A percentile compares a stretch with the other conserved stretches of the same genome.
Evolutionary conservation across 2,797 vertebrate species (phyloP).

Genomic region (Eupleurogrammus muticus): DNA sequence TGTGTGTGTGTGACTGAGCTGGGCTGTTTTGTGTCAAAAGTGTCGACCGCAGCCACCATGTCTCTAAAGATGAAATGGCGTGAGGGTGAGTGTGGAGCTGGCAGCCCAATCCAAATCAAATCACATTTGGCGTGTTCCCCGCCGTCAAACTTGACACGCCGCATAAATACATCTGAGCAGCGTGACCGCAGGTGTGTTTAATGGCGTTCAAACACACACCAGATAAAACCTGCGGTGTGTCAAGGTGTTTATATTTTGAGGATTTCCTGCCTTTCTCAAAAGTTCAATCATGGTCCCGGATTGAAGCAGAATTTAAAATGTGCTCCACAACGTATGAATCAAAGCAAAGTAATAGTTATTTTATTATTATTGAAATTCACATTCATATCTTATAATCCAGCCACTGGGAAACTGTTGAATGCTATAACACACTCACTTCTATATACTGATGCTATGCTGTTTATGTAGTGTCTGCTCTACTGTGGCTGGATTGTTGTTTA

Average conservation of each 20-base stretch:
- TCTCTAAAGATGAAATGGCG: slow-evolving; percentile 17
- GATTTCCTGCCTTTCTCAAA: not conserved
- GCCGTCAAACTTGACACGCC: slow-evolving; percentile 4
- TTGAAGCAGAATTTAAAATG: not conserved
- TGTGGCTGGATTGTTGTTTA: not conserved
- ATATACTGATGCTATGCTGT: not conserved
- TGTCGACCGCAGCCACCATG: slow-evolving; percentile 12
- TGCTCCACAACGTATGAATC: not conserved
- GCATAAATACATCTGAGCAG: not conserved
- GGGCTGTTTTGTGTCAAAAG: slow-evolving; percentile 2
- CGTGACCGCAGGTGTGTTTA: not conserved
- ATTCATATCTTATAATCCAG: not conserved
- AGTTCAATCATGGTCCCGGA: not conserved
- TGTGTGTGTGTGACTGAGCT: slow-evolving; percentile 6
- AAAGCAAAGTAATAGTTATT: not conserved
- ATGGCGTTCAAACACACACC: not conserved
- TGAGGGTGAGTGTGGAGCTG: slow-evolving; percentile 30
- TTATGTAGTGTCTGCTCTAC: too few relatives aligned
- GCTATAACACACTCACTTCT: not conserved
- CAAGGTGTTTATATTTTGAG: not conserved
- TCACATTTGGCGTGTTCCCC: slow-evolving; percentile 20
- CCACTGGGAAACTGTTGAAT: not conserved
- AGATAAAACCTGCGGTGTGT: not conserved
- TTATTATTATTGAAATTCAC: too few relatives aligned
- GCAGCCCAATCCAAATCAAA: slow-evolving; percentile 24